phyloP scores from a whole-genome alignment of 2,113 vertebrate species.

The Prunella himalayana region DNA sequence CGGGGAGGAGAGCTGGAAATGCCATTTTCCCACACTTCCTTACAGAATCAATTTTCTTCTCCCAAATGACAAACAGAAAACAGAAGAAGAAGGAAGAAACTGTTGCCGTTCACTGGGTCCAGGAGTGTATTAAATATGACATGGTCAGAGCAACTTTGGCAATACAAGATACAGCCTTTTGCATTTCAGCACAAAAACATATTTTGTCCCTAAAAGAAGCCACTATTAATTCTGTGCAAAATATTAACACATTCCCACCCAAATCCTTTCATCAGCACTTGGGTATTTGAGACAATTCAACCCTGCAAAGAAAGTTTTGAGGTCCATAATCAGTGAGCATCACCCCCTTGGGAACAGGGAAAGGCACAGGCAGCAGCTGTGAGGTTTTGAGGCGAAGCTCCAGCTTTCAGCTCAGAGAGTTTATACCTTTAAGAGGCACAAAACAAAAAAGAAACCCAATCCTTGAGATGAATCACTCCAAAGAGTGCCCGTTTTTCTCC shows the following conservation, averaged over 20 bases:
- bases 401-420: neutral
- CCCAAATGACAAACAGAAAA: neutral
- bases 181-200: neutral
- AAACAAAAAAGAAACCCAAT: neutral
- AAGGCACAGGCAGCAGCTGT: neutral
- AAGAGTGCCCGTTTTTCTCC: neutral
- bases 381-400: neutral
- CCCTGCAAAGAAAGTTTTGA: neutral
- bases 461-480: neutral
- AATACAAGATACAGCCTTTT: neutral
- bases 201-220: neutral
- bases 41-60: neutral
- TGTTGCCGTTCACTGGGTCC: neutral
- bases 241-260: neutral
- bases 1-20: neutral
- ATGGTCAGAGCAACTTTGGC: neutral
- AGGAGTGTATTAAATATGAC: fast-evolving
- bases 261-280: neutral
- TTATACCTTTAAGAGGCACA: neutral
- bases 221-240: neutral
- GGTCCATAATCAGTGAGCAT: neutral
- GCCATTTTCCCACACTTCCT: constrained; percentile 20
- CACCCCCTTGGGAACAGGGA: neutral
- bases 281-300: neutral
- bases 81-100: neutral